Base-by-base conservation (phyloP, 2,113 vertebrate genomes). In the Panthera leo region DNA sequence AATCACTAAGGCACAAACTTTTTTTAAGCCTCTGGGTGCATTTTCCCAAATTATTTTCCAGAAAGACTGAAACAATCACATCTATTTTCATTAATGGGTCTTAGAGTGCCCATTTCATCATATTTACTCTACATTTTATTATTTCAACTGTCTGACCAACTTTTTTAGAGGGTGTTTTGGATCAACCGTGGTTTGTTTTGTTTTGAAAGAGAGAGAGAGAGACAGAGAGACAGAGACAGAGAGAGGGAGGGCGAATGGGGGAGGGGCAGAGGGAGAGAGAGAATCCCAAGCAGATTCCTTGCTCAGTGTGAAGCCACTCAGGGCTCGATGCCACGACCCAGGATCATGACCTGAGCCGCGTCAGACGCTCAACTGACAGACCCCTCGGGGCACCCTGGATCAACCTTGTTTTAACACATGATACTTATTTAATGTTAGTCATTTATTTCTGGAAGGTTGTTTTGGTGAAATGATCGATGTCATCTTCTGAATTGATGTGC, bases 391-490 rank as follows among this genome's bases (percentile, higher is more conserved):
- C 21, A 23, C 58, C 55, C 58, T 89, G 7, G 68, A 45, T 83
- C 15, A 45, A 89, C 11, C 3, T 76, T 2, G 13, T 87, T 76
- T 79, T 94, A 78, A 93, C 27, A 75, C 18, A 25, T 91, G 73
- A 61, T 73, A 58, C 27, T 94, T 85, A 83, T 73, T 86, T 80
- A 94, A 80, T 61, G n/a, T 91, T 89, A 83, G 61, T 63, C 80
- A 51, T 70, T 91, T 93, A 79, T 48, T 61, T 90, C 91, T 91
- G 48, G 51, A 93, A 13, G 4, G 70, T 79, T 88, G 48, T 45
- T 65, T 70, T 51, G 48, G 10, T 92, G 76, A 94, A 75, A 75
- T 95, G 70, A 53, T n/a, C 95, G 39, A 29, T 80, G 15, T 36
- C 79, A 8, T 29, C 12, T 63, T 93, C 70, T 88, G 51, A 95